Evolutionary conservation across 1,140 invertebrate genomes (phyloP), one percentile per base, ranked within the genome.

Genomic region (Euwallacea similis): DNA sequence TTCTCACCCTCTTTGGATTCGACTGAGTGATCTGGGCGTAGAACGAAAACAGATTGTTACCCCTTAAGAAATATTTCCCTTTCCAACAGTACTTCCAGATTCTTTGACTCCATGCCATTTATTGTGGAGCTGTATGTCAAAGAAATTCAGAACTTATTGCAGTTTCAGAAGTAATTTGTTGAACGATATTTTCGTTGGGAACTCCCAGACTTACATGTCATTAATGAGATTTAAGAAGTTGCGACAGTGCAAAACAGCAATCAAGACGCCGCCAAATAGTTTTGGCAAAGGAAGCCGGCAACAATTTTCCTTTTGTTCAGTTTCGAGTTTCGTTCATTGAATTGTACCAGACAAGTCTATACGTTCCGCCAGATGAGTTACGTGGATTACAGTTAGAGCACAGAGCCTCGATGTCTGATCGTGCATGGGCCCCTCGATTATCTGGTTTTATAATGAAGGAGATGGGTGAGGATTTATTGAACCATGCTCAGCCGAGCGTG

Each of bases 241-340:
- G 21, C 21, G 21, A 33, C 21, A 33, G 21, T 33, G 21, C 21
- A 33, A 33, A 33, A 33, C 43, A 62, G 42, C 43, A 62, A 62
- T 62, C 46, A 62, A 62, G 60, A 43, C 9, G 46, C 10, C 33
- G 33, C 60, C 43, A 9, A 46, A 62, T n/a, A 62, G 7, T 62
- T 62, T 62, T 62, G 60, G 60, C 60, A 62, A 62, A 16, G 15
- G 15, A 62, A 43, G 0, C 13, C n/a, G 15, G 43, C 60, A 7
- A 46, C 13, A 44, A 33, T 62, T 62, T 62, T 47, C 43, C n/a
- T 10, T 62, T 62, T 62, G 60, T 62, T 33, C 21, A 47, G 60
- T 46, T 47, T 47, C 42, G 8, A 47, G 60, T 47, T n/a, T 15
- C n/a, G 60, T 43, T 62, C 60, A 62, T 62, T 46, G 60, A 62